phyloP scores from a whole-genome alignment of 1,140 invertebrate species.

The Cydia fagiglandana region DNA sequence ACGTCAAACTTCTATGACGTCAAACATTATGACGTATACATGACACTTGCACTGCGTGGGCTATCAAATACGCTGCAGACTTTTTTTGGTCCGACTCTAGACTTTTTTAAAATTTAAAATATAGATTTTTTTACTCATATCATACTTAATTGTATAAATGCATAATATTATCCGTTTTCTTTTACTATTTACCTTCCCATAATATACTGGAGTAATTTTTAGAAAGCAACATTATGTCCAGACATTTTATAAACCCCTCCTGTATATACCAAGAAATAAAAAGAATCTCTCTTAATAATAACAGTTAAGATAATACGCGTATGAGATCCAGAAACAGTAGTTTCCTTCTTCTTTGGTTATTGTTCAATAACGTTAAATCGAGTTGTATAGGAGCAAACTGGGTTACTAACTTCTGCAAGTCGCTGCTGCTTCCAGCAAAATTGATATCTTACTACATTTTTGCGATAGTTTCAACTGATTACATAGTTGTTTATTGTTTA shows the following conservation, averaged over 20 bases:
- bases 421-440: constrained; percentile 7
- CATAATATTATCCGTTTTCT: neutral
- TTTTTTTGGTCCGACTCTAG: no score
- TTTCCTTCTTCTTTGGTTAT: constrained; percentile 28
- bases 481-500: constrained; percentile 25
- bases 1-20: no score
- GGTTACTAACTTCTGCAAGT: constrained; percentile 24
- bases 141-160: no score
- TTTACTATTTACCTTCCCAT: neutral
- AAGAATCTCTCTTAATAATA: constrained; percentile 30
- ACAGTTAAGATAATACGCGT: constrained; percentile 26
- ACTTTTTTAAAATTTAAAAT: no score
- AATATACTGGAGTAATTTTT: no score
- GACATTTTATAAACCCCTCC: neutral
- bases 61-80: no score
- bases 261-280: constrained; percentile 12
- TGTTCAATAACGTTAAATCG: constrained; percentile 30
- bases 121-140: no score
- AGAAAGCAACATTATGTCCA: neutral
- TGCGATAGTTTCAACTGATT: constrained; percentile 26
- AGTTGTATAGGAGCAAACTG: constrained; percentile 23
- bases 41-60: no score
- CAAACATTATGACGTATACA: no score
- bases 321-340: constrained; percentile 31
- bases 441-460: constrained; percentile 27